A percentile compares a stretch with the other conserved stretches of the same genome.
phyloP scores from a whole-genome alignment of 1,140 invertebrate species.

The Diorhabda sublineata region DNA sequence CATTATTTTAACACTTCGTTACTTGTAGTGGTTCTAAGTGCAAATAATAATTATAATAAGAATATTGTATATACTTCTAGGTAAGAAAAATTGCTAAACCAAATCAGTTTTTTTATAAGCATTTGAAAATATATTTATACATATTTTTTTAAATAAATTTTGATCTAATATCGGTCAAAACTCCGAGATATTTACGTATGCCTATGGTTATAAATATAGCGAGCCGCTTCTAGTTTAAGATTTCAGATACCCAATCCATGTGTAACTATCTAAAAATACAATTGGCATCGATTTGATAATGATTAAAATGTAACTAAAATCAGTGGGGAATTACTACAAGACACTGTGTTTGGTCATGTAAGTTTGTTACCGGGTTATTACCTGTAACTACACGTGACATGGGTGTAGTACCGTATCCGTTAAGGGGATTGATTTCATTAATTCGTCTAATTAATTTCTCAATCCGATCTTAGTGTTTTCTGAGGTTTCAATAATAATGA shows the following conservation, averaged over 20 bases:
- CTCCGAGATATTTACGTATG: no score
- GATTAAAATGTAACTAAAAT: not conserved
- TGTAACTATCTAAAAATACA: constrained; percentile 3
- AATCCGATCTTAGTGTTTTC: no score
- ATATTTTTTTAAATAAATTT: no score
- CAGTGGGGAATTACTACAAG: not conserved
- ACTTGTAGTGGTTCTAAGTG: not conserved
- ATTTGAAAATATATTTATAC: no score
- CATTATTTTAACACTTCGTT: not conserved
- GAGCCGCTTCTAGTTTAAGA: not conserved
- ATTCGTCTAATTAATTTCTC: no score
- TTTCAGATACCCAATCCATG: not conserved
- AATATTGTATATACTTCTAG: not conserved
- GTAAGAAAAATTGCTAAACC: not conserved
- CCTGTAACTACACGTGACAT: no score
- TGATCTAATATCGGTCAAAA: no score
- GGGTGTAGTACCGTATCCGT: no score
- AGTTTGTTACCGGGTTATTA: not conserved
- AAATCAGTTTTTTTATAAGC: no score
- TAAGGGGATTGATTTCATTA: no score
- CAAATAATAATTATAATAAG: not conserved
- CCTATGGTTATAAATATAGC: not conserved
- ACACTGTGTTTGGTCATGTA: not conserved
- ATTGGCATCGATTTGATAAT: not conserved
- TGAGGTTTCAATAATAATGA: no score